A percentile compares a stretch with the other conserved stretches of the same genome.
Evolutionary conservation across 1,140 invertebrate species (phyloP).

Genomic region (Zaprionus tsacasi): DNA sequence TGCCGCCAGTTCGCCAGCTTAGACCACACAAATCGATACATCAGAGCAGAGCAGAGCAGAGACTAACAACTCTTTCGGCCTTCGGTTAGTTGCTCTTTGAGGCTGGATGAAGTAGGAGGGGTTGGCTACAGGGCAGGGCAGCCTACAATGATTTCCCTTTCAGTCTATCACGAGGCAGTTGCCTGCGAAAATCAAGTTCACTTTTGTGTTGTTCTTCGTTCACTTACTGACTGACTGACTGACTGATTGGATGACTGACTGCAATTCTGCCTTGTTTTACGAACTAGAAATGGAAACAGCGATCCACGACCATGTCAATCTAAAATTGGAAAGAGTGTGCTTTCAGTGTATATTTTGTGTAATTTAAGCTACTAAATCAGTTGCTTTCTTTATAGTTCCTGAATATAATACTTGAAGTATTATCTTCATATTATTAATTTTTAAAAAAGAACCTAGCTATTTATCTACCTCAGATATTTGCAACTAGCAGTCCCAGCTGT

Average conservation of each 20-base stretch:
- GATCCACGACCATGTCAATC: no score
- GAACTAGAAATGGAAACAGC: background rate
- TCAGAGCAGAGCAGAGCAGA: background rate
- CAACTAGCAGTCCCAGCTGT: background rate
- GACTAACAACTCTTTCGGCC: background rate
- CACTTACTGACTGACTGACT: background rate
- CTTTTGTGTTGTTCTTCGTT: background rate
- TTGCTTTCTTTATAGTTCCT: no score
- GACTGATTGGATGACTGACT: slow-evolving; percentile 4
- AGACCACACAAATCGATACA: background rate
- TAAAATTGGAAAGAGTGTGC: no score
- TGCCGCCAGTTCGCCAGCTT: background rate
- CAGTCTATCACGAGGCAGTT: background rate
- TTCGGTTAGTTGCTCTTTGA: background rate
- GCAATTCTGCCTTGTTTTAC: background rate
- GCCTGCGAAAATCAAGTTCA: slow-evolving; percentile 1
- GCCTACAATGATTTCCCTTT: background rate
- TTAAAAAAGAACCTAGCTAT: background rate
- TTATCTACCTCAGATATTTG: background rate
- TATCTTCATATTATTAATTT: background rate
- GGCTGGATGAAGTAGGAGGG: background rate
- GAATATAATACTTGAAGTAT: no score
- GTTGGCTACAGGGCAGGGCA: no score
- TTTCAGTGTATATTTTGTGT: no score
- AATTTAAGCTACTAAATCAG: no score